Evolutionary conservation across 1,140 invertebrate genomes (phyloP).

Genomic region (Calycopis cecrops): DNA sequence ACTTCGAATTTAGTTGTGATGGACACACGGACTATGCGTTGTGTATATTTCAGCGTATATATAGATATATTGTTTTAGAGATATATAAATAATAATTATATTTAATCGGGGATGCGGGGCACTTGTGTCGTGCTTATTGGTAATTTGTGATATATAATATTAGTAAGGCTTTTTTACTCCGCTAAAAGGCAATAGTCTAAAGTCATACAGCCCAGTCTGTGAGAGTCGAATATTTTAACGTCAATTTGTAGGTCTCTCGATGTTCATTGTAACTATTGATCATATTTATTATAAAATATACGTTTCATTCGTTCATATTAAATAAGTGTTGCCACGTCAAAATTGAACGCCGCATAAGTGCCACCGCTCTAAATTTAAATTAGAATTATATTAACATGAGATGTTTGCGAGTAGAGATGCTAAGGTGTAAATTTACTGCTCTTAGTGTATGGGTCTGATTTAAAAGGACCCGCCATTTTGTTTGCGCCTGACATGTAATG

Average conservation of each 20-base stretch:
- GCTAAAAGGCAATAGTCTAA: background rate
- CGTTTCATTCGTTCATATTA: background rate
- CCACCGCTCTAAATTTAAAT: conserved; percentile 18
- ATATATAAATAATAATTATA: conserved; percentile 35
- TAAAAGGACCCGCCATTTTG: conserved; percentile 18
- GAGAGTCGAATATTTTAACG: no score
- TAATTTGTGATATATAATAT: conserved; percentile 7
- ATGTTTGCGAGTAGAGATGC: conserved; percentile 39
- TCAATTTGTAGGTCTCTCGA: no score
- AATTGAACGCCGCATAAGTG: conserved; percentile 12
- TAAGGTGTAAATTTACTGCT: conserved; percentile 41
- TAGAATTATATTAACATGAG: conserved; percentile 29
- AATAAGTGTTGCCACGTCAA: background rate
- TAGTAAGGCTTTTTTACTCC: background rate
- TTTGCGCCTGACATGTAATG: conserved; percentile 9
- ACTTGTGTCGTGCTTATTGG: conserved; percentile 25
- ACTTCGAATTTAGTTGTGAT: conserved; percentile 51
- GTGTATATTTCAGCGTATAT: conserved; percentile 50
- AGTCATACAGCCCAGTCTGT: background rate
- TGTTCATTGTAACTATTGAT: no score
- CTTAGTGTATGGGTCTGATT: conserved; percentile 27
- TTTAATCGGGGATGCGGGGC: conserved; percentile 33
- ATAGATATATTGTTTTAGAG: conserved; percentile 52
- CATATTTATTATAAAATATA: no score
- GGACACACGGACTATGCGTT: conserved; percentile 41